These are phyloP conservation scores for Microctenopoma lineatum DNA, from an alignment of 2,797 vertebrate species.

Conservation along the genomic window DNA sequence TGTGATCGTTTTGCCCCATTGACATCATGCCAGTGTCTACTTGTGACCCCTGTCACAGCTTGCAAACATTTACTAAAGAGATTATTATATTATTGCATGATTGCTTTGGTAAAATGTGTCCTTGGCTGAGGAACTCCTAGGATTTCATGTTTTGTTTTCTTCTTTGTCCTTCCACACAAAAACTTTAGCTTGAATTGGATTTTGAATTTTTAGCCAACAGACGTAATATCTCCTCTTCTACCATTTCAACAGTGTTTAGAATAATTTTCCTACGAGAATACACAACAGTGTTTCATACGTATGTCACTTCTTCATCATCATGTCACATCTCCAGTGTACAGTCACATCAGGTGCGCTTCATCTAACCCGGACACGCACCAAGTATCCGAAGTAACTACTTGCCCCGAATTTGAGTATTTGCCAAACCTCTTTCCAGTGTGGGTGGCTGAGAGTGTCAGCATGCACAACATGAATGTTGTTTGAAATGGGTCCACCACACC, in stretches of 20 bases:
- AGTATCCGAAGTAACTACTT: neutral
- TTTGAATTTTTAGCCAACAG: neutral
- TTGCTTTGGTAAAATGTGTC: neutral
- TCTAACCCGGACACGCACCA: neutral
- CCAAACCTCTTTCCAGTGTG: neutral
- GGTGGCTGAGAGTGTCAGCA: conserved; percentile 1
- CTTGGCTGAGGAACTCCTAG: neutral
- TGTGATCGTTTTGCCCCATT: too few species aligned
- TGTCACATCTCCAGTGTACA: neutral
- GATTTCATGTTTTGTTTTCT: neutral
- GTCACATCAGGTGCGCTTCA: neutral
- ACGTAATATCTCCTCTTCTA: neutral
- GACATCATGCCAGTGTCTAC: too few species aligned
- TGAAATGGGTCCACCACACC: conserved; percentile 2
- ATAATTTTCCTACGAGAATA: neutral
- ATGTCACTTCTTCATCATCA: neutral
- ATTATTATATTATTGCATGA: too few species aligned
- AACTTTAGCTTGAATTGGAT: neutral
- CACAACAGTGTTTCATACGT: neutral
- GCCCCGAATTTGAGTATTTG: neutral
- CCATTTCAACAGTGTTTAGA: neutral
- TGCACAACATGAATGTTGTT: neutral
- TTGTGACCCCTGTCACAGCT: neutral
- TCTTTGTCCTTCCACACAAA: neutral
- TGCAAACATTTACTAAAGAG: neutral